Evolutionary conservation across 2,888 invertebrate genomes (phyloP).

Genomic region (Andrena minutula): DNA sequence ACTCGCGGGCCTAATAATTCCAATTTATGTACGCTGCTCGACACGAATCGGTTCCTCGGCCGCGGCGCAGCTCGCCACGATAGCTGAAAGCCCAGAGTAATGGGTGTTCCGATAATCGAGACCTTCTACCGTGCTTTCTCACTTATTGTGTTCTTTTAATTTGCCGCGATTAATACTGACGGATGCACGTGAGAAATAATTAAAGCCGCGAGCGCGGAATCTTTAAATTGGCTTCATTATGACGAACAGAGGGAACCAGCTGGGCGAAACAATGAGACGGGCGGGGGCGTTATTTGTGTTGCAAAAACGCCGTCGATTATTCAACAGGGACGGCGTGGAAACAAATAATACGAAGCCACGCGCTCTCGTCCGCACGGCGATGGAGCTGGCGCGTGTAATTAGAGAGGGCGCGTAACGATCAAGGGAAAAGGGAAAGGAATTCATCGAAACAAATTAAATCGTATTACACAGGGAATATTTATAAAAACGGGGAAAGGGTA

Average conservation of each 20-base stretch:
- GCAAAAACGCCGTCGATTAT: conserved; percentile 20
- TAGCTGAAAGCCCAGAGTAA: conserved; percentile 24
- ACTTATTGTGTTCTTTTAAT: conserved; percentile 34
- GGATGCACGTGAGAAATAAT: conserved; percentile 41
- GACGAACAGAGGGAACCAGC: background rate
- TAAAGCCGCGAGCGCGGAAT: conserved; percentile 10
- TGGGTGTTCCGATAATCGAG: conserved; percentile 37
- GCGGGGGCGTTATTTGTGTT: conserved; percentile 2
- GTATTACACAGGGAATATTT: background rate
- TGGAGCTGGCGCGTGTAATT: background rate
- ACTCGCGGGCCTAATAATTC: conserved; percentile 1
- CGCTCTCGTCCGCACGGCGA: background rate
- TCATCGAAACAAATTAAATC: no score
- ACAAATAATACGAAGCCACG: conserved; percentile 16
- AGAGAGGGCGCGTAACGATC: background rate
- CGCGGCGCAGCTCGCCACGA: conserved; percentile 12
- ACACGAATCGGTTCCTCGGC: conserved; percentile 5
- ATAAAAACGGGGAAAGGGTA: background rate
- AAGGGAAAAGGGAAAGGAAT: background rate
- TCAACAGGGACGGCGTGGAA: conserved; percentile 7
- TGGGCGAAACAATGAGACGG: background rate
- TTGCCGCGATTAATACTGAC: conserved; percentile 23
- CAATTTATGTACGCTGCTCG: background rate
- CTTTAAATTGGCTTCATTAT: conserved; percentile 44
- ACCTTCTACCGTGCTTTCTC: conserved; percentile 19